These are phyloP conservation scores for Myotis findleyi DNA, from an alignment of 2,797 vertebrate genomes.

Conservation along the genomic window DNA sequence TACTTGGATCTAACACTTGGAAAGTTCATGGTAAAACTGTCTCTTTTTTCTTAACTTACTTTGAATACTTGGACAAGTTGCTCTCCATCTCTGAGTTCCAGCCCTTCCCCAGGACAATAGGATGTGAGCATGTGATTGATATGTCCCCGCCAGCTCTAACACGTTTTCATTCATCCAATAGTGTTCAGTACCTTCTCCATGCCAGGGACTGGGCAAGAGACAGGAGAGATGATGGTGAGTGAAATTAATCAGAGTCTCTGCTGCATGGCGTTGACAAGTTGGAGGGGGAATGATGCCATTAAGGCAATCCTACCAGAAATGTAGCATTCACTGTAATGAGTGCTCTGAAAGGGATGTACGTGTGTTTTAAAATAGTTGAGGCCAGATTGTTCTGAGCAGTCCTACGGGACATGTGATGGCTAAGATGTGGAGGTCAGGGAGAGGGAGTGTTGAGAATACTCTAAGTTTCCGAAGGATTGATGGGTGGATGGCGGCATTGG, in stretches of 20 bases:
- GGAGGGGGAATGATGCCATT: neutral
- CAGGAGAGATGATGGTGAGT: neutral
- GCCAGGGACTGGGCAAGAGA: neutral
- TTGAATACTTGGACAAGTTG: neutral
- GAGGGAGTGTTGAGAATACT: neutral
- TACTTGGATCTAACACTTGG: neutral
- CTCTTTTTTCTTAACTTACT: neutral
- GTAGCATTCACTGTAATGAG: neutral
- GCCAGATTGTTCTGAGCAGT: neutral
- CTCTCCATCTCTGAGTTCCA: neutral
- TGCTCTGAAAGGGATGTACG: neutral
- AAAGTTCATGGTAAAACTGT: neutral
- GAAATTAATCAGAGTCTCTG: neutral
- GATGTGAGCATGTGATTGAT: neutral
- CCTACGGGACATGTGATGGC: neutral
- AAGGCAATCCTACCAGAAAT: neutral
- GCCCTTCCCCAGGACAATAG: neutral
- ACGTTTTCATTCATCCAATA: neutral
- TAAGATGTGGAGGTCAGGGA: neutral
- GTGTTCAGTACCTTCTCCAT: neutral
- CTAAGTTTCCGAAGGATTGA: neutral
- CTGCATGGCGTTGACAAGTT: neutral
- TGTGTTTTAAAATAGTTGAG: neutral
- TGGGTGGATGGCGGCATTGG: neutral
- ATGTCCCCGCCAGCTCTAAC: neutral